A percentile compares a stretch with the other conserved stretches of the same genome.
Conservation (phyloP, 2,797 vertebrate genomes). For the Xerus rutilus region DNA sequence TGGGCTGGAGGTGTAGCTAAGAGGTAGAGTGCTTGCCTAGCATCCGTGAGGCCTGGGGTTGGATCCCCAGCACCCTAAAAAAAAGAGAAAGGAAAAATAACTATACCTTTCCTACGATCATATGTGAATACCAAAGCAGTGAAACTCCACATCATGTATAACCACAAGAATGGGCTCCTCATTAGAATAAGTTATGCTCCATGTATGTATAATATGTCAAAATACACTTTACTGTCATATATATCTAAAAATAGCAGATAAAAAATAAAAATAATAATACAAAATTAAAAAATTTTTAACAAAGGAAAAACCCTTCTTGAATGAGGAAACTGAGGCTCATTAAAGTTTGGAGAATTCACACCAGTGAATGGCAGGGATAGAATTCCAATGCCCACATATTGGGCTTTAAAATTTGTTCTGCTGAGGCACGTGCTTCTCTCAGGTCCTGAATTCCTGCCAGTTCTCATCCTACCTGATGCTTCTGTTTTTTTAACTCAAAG, state of each 20-base stretch:
- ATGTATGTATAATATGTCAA: no score
- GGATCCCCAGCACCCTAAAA: background rate
- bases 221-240: no score
- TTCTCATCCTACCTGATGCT: background rate
- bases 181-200: no score
- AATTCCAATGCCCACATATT: background rate
- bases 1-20: background rate
- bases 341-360: background rate
- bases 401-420: background rate
- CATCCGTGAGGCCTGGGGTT: background rate
- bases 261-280: no score
- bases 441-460: background rate
- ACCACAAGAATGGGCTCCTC: no score
- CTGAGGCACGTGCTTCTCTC: background rate
- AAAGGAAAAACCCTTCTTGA: background rate
- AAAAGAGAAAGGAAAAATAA: background rate
- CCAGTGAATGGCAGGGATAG: accelerated
- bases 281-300: no score
- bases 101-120: no score
- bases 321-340: background rate
- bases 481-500: background rate
- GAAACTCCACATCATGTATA: no score
- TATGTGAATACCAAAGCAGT: no score
- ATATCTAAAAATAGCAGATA: no score
- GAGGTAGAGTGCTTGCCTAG: background rate